phyloP scores from a whole-genome alignment of 2,797 vertebrate genomes.

The Gymnothorax reevesii region DNA sequence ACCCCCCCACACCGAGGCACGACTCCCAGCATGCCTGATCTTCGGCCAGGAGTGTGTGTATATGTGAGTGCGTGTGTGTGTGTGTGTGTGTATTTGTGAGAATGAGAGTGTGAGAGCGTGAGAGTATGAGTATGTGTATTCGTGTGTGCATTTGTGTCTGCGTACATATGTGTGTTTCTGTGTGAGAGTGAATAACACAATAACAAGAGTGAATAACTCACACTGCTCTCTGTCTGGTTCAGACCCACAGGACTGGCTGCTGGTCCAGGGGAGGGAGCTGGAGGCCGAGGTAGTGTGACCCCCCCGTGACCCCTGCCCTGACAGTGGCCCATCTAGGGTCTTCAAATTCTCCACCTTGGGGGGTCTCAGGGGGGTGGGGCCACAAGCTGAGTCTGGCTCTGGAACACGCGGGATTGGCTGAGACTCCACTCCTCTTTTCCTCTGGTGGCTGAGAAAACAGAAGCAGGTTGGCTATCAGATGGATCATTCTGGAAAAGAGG shows the following conservation, averaged over 20 bases:
- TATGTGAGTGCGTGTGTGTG: too few species aligned
- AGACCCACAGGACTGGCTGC: slow-evolving; percentile 40
- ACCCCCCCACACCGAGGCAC: too few species aligned
- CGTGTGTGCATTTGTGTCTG: too few species aligned
- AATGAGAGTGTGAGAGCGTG: too few species aligned
- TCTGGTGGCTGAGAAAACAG: slow-evolving; percentile 35
- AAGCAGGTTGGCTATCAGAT: background rate
- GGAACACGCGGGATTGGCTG: slow-evolving; percentile 25
- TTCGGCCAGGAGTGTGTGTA: too few species aligned
- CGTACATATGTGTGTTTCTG: too few species aligned
- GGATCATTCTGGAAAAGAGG: background rate
- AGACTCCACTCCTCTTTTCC: slow-evolving; percentile 29
- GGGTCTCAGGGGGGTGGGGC: slow-evolving; percentile 24
- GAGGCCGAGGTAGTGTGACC: slow-evolving; percentile 38
- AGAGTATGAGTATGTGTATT: too few species aligned
- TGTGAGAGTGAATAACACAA: background rate
- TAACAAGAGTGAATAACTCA: slow-evolving; percentile 45
- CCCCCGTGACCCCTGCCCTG: slow-evolving; percentile 41
- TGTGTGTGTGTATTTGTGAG: too few species aligned
- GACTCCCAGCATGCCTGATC: too few species aligned
- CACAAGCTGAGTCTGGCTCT: slow-evolving; percentile 17
- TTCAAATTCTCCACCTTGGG: background rate
- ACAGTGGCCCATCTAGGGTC: slow-evolving; percentile 9
- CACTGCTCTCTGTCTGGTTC: slow-evolving; percentile 48
- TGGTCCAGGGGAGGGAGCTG: slow-evolving; percentile 55